A percentile compares a stretch with the other conserved stretches of the same genome.
Evolutionary conservation across 2,113 vertebrate genomes (phyloP).

Genomic region (Trachemys scripta): DNA sequence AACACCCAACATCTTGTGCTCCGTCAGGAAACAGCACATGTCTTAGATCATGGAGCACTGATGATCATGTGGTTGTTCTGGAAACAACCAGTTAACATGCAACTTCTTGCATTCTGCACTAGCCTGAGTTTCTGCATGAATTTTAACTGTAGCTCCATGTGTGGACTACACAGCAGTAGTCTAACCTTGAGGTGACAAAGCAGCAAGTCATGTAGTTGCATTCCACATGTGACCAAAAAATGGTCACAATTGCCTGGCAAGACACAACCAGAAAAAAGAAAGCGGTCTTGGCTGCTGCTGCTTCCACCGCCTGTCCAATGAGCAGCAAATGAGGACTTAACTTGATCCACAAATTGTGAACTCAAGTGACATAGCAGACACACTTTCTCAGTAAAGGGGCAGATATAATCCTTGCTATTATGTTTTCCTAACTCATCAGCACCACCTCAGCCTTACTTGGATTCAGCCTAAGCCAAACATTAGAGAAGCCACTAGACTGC

Average conservation of each 20-base stretch:
- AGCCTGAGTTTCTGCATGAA: not conserved
- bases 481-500: not conserved
- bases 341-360: not conserved
- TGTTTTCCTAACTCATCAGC: not conserved
- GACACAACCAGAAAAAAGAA: not conserved
- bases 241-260: not conserved
- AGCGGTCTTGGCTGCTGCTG: not conserved
- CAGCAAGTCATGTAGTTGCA: not conserved
- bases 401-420: too few species aligned
- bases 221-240: not conserved
- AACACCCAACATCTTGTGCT: accelerated
- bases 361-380: not conserved
- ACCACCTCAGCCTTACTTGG: not conserved
- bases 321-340: not conserved
- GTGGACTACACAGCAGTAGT: not conserved
- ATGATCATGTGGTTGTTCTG: not conserved
- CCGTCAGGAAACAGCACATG: not conserved
- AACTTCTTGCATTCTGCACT: not conserved
- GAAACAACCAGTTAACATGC: not conserved
- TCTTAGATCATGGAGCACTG: not conserved
- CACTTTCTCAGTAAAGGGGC: not conserved
- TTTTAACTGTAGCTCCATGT: not conserved
- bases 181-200: not conserved
- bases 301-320: not conserved
- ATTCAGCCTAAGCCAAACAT: not conserved